Evolutionary conservation across 1,140 invertebrate species (phyloP), one percentile per base, ranked within the genome.

Genomic region (Paramacrobiotus metropolitanus): DNA sequence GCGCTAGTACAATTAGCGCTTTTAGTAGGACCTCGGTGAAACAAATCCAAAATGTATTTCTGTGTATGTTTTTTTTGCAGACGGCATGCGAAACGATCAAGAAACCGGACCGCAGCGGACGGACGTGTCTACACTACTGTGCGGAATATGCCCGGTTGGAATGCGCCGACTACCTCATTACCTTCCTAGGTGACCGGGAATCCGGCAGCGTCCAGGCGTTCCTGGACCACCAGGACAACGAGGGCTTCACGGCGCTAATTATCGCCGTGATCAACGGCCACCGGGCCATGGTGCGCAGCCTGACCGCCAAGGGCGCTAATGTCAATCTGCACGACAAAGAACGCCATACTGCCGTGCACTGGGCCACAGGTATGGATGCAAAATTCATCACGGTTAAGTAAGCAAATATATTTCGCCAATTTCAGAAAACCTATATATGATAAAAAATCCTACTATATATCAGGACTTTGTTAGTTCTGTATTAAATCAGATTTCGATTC

Each of bases 321-420:
- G 81, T 95, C 45, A 84, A 86, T 70, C 82, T 83, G 31, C 77
- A 84, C 60, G 93, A 97, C 73, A 82, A 87, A 68, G 92, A 97
- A 71, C 82, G 84, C 60, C 93, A 98, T 70, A 91, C 90, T 1
- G 83, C 87, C n/a, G 82, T 94, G 20, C 93, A 98, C 73, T 98
- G 93, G 93, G 92, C 93, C 2, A 91, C 88, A 65, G 90, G 91
- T 91, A 73, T 77, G 68, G 59, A 48, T n/a, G n/a, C n/a, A n/a
- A n/a, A n/a, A n/a, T n/a, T n/a, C n/a, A n/a, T n/a, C n/a, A n/a
- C n/a, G n/a, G n/a, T n/a, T n/a, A n/a, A n/a, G n/a, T n/a, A n/a
- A n/a, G n/a, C n/a, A n/a, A n/a, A n/a, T n/a, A n/a, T n/a, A n/a
- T n/a, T n/a, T n/a, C n/a, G n/a, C n/a, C n/a, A n/a, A n/a, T n/a